Evolutionary conservation across 2,888 invertebrate genomes (phyloP).

Genomic region (Cryptosula pallasiana): DNA sequence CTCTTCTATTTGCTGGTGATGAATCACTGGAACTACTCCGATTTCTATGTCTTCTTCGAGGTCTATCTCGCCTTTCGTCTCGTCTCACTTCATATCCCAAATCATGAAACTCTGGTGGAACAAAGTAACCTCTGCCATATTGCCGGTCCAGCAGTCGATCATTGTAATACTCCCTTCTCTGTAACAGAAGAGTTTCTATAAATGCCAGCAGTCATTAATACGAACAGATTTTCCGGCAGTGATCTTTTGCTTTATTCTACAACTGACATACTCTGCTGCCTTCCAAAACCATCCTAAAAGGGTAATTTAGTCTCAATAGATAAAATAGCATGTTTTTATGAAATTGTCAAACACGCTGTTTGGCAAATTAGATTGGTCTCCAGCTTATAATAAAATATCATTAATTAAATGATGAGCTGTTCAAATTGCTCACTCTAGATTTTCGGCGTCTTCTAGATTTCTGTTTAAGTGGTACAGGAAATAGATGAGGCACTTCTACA

Average conservation of each 20-base stretch:
- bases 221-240: no score
- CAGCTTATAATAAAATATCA: no score
- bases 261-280: no score
- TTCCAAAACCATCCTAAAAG: no score
- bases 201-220: no score
- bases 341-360: no score
- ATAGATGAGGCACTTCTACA: not conserved
- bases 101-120: not conserved
- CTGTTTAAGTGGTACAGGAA: not conserved
- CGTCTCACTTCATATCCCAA: not conserved
- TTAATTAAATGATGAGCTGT: no score
- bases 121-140: not conserved
- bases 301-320: no score
- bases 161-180: conserved; percentile 13
- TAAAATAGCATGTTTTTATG: no score
- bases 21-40: conserved; percentile 15
- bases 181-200: not conserved
- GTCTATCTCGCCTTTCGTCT: not conserved
- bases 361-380: no score
- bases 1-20: not conserved
- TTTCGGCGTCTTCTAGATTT: not conserved
- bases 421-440: not conserved
- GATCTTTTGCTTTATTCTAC: no score
- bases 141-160: not conserved
- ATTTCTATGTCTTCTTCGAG: not conserved